Evolutionary conservation across 1,140 invertebrate species (phyloP), one percentile per base, ranked within the genome.

Genomic region (Cydia fagiglandana): DNA sequence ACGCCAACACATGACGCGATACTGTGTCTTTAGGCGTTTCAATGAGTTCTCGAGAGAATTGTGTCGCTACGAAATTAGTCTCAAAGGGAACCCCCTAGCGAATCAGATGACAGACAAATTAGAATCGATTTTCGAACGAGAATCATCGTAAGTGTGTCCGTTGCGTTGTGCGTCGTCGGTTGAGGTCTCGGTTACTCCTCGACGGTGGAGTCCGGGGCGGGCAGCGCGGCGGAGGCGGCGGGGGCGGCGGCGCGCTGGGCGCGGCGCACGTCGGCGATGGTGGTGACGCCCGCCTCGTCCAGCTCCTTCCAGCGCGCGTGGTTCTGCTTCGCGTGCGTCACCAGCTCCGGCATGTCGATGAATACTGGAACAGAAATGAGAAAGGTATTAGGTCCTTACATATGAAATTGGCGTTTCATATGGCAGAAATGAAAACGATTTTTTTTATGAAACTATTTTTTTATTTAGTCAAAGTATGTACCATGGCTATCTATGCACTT

Each of bases 281-380:
- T 96, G 74, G 95, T 95, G 78, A 96, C 94, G 61, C 95, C 95
- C 80, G 96, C 95, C 79, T 96, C 96, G 87, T 97, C 94, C 77
- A 94, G 95, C 80, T 97, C 96, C 85, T 97, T 97, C 98, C 98
- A 99, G 87, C 96, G 97, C 70, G 96, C 94, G 89, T 99, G 98
- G 92, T 99, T 99, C 80, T 93, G 93, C 81, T 96, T 95, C 90
- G 98, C 96, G 87, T 98, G 95, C 1, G 94, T 94, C 73, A 98
- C 95, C 79, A 98, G 93, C 93, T 98, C 97, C 0, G 97, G 97
- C 94, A 98, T 96, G 90, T 98, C 97, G 84, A 98, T 97, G 89
- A 98, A 98, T 73, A 96, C 98, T 99, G 90, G 45, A 94, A 94
- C 83, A 81, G 78, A 77, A 24, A 50, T 30, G 38, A 10, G 38